phyloP scores from a whole-genome alignment of 2,888 invertebrate species.

The Brachyptera putata region DNA sequence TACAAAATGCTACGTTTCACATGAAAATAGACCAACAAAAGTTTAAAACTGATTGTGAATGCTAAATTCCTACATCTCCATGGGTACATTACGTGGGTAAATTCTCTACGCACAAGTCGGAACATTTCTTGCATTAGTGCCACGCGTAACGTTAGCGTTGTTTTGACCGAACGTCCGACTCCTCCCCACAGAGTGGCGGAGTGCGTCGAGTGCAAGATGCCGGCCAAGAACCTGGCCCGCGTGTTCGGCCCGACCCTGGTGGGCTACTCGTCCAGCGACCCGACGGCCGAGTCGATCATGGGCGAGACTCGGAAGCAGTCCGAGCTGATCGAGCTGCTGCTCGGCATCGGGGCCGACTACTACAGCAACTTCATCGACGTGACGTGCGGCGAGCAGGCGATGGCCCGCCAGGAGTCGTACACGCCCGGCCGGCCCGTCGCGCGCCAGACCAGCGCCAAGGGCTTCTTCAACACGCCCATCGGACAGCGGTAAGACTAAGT shows the following conservation, averaged over 20 bases:
- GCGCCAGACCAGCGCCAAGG: background rate
- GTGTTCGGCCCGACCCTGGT: conserved; percentile 93
- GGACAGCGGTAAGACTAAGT: no score
- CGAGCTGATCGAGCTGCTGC: conserved; percentile 58
- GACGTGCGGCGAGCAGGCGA: no score
- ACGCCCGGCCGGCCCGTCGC: background rate
- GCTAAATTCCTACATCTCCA: no score
- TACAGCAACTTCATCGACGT: conserved; percentile 73
- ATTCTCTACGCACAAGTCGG: no score
- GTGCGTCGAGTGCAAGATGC: conserved; percentile 86
- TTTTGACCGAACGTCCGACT: no score
- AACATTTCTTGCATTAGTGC: no score
- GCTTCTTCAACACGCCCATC: conserved; percentile 14
- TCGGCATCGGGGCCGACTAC: conserved; percentile 68
- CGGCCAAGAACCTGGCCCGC: conserved; percentile 78
- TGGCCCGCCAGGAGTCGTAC: conserved; percentile 46
- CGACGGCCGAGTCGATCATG: conserved; percentile 66
- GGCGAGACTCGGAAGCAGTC: conserved; percentile 70
- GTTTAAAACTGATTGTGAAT: no score
- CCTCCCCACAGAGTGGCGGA: conserved; percentile 75
- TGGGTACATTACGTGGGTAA: no score
- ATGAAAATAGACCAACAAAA: no score
- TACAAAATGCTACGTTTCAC: no score
- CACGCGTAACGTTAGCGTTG: no score
- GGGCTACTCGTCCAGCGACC: conserved; percentile 76